Base-by-base conservation (phyloP, 2,888 invertebrate genomes). In the Fissipunctia ypsillon region DNA sequence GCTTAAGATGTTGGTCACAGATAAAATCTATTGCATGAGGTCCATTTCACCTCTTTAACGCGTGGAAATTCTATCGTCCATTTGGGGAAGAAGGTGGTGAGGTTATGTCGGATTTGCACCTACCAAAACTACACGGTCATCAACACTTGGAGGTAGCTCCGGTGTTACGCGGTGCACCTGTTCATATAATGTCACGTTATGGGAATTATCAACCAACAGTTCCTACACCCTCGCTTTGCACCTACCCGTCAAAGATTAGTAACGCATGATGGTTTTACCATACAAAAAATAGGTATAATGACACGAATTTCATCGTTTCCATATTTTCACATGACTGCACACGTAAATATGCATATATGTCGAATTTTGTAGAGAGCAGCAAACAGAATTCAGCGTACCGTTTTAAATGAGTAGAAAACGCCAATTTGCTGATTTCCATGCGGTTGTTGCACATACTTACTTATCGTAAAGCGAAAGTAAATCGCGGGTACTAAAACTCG, bases 301-400 rank as follows among this genome's bases (percentile, higher is more conserved):
- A 80, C 64, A 52, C 61, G 45, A 64, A 73, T 78, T 83, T 45
- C 31, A 60, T 45, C n/a, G 64, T 61, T 76, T 84, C 71, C 70
- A 68, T 77, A 65, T 65, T 69, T 83, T 81, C 82, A 73, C 77
- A 84, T 72, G 76, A 68, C 38, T 82, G 84, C 81, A 76, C 81
- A 82, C 76, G 43, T 43, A 84, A 75, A 72, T 69, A 70, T 75
- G 57, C 61, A 57, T 52, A 45, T n/a, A 50, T 81, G 57, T 66
- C 38, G n/a, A 80, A 69, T 81, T 80, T 69, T 75, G 48, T 83
- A 84, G 71, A 83, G 65, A 83, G 71, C 28, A 43, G 56, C 61
- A 59, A 45, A 65, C 48, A 54, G 10, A 73, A 74, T 59, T 69
- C 68, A 70, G 25, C 45, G 67, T 69, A 80, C 45, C 75, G 75